A percentile compares a stretch with the other conserved stretches of the same genome.
Evolutionary conservation across 2,888 invertebrate genomes (phyloP).

Genomic region (Luperina nickerlii): DNA sequence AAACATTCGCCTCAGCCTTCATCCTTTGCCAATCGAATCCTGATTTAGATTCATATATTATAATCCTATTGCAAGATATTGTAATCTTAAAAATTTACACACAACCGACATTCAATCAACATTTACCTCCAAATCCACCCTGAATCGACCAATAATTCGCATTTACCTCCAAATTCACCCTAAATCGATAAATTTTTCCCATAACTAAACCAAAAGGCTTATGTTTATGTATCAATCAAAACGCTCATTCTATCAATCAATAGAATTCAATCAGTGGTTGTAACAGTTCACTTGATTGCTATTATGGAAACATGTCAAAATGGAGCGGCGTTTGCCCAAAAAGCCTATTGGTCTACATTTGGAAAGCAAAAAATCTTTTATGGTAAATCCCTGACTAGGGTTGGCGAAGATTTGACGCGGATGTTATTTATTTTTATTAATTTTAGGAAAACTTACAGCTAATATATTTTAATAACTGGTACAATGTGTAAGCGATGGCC

Average conservation of each 20-base stretch:
- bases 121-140: neutral
- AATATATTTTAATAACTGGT: too few relatives aligned
- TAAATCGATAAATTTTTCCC: constrained; percentile 2
- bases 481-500: too few relatives aligned
- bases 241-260: constrained; percentile 31
- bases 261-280: constrained; percentile 47
- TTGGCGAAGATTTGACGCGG: constrained; percentile 16
- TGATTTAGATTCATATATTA: neutral
- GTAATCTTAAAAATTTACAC: neutral
- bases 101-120: neutral
- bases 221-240: constrained; percentile 35
- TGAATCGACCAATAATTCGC: too few relatives aligned
- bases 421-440: too few relatives aligned
- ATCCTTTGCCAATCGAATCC: neutral
- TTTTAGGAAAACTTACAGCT: too few relatives aligned
- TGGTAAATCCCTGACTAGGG: constrained; percentile 40
- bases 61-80: too few relatives aligned
- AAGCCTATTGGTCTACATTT: constrained; percentile 44
- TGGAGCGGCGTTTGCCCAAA: constrained; percentile 31
- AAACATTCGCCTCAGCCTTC: neutral
- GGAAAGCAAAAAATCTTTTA: constrained; percentile 44
- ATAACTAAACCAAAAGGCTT: neutral
- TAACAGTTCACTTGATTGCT: constrained; percentile 49
- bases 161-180: neutral
- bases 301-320: constrained; percentile 39